Conservation (phyloP, 1,140 invertebrate genomes). For the Globodera rostochiensis region DNA sequence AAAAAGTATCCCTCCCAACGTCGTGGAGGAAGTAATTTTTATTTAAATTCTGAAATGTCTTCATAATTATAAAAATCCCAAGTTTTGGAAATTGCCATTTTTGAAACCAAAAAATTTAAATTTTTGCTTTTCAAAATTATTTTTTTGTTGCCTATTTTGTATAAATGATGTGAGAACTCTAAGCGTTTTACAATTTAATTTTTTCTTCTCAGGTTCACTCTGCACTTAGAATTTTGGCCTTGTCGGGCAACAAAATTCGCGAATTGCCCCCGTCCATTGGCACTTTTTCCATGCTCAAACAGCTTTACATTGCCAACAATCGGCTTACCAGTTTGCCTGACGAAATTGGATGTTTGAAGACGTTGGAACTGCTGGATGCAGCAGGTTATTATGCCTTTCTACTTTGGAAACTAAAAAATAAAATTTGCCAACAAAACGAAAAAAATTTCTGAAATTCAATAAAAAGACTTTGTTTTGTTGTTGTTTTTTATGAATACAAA, state of each 20-base stretch:
- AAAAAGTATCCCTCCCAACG: conserved; percentile 69
- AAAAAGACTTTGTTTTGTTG: no score
- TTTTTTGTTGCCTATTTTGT: conserved; percentile 61
- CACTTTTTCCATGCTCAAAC: conserved; percentile 79
- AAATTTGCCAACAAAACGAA: not conserved
- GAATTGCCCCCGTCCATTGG: conserved; percentile 78
- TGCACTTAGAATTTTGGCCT: conserved; percentile 81
- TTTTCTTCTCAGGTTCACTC: conserved; percentile 67
- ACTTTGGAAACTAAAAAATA: not conserved
- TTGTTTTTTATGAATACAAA: no score
- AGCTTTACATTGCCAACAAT: conserved; percentile 75
- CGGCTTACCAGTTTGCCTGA: conserved; percentile 66
- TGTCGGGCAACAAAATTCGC: conserved; percentile 85
- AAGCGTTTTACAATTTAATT: no score
- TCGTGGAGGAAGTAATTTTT: conserved; percentile 42
- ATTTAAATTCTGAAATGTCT: not conserved
- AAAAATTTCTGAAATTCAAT: not conserved
- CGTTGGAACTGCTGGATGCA: conserved; percentile 80
- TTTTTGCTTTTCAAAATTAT: not conserved
- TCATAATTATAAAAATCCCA: conserved; percentile 65
- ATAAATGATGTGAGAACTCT: no score
- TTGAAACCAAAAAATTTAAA: not conserved
- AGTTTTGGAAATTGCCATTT: not conserved
- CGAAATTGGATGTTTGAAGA: conserved; percentile 71
- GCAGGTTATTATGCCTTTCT: conserved; percentile 58